Percentiles rank a stretch among this genome's conserved stretches.
Evolutionary conservation across 2,888 invertebrate species (phyloP).

Genomic region (Blastobasis adustella): DNA sequence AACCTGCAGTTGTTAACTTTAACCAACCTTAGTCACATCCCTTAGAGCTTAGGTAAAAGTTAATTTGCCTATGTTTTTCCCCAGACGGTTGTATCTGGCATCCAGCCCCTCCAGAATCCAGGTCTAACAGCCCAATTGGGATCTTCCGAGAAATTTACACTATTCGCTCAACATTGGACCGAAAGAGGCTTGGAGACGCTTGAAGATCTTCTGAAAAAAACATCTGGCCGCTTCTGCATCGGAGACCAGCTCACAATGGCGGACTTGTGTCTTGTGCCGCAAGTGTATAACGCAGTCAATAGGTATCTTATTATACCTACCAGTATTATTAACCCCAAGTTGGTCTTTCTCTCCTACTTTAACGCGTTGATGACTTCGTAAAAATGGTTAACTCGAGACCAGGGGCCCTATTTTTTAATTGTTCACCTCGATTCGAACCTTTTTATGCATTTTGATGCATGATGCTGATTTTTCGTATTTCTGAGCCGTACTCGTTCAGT

Average conservation of each 20-base stretch:
- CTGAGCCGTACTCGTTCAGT: no score
- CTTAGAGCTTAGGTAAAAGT: no score
- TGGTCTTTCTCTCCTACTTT: no score
- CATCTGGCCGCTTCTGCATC: conserved; percentile 73
- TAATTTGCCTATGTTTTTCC: conserved; percentile 14
- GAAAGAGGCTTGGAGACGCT: conserved; percentile 72
- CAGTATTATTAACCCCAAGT: no score
- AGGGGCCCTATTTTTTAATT: no score
- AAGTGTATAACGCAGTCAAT: conserved; percentile 73
- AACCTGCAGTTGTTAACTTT: no score
- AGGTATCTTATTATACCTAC: conserved; percentile 43
- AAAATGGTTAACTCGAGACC: no score
- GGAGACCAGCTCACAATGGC: conserved; percentile 78
- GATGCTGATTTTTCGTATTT: no score
- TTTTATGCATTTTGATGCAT: no score
- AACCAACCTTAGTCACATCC: no score
- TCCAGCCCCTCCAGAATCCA: conserved; percentile 81
- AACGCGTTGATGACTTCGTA: no score
- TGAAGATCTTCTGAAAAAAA: conserved; percentile 60
- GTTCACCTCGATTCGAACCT: no score
- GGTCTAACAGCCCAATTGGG: conserved; percentile 54
- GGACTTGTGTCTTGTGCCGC: conserved; percentile 81
- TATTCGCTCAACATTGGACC: conserved; percentile 71
- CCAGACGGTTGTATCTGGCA: conserved; percentile 76
- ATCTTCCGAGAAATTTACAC: conserved; percentile 46